Conservation (phyloP, 2,888 invertebrate genomes). For the Dicyrtoma fusca region DNA sequence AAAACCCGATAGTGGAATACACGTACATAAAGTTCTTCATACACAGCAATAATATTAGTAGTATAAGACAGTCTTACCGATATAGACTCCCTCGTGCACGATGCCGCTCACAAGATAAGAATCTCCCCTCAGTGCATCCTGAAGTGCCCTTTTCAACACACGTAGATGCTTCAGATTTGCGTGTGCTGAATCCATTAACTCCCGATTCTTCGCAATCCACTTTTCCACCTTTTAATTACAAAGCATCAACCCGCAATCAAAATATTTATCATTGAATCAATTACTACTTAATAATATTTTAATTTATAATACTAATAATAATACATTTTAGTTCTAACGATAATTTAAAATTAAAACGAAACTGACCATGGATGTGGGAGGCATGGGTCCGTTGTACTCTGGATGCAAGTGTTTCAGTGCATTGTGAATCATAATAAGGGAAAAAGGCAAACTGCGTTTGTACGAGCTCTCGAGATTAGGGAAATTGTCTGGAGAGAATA, state of each 20-base stretch:
- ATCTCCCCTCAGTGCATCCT: slow-evolving; percentile 65
- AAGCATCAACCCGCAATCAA: too few relatives aligned
- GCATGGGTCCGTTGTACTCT: slow-evolving; percentile 60
- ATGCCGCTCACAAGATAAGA: slow-evolving; percentile 65
- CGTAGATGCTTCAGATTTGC: slow-evolving; percentile 59
- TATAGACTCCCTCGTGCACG: slow-evolving; percentile 63
- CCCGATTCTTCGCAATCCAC: slow-evolving; percentile 39
- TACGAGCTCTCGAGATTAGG: slow-evolving; percentile 58
- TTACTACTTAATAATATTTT: too few relatives aligned
- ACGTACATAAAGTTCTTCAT: neutral
- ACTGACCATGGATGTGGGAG: slow-evolving; percentile 61
- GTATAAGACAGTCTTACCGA: slow-evolving; percentile 61
- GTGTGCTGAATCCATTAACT: slow-evolving; percentile 26
- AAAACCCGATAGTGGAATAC: slow-evolving; percentile 14
- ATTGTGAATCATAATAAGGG: slow-evolving; percentile 65
- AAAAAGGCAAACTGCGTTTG: slow-evolving; percentile 56
- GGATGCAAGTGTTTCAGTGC: slow-evolving; percentile 63
- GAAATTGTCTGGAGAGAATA: slow-evolving; percentile 63
- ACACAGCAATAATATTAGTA: neutral
- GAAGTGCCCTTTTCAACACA: slow-evolving; percentile 63
- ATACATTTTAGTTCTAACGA: too few relatives aligned
- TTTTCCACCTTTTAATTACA: too few relatives aligned
- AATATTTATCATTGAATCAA: too few relatives aligned
- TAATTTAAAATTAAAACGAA: too few relatives aligned
- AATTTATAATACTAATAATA: too few relatives aligned